A percentile compares a stretch with the other conserved stretches of the same genome.
Evolutionary conservation across 2,113 vertebrate species (phyloP).

Genomic region (Nothoprocta pentlandii): DNA sequence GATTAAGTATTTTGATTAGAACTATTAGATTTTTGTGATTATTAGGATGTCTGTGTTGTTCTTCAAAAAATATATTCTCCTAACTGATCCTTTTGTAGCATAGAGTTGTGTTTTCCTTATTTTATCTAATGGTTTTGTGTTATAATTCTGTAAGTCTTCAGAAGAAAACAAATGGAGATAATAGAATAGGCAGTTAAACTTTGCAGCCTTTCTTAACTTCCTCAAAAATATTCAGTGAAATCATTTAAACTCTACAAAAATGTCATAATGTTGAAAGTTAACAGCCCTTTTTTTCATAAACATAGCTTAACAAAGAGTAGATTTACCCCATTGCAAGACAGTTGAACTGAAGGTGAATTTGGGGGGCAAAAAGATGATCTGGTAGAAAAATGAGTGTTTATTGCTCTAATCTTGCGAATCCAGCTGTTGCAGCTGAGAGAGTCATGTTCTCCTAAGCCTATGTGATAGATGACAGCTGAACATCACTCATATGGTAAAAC

Average conservation of each 20-base stretch:
- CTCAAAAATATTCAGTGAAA: not conserved
- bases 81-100: not conserved
- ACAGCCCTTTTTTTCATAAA: not conserved
- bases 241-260: not conserved
- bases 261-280: not conserved
- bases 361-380: not conserved
- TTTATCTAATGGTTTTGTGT: not conserved
- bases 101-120: not conserved
- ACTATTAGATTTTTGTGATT: not conserved
- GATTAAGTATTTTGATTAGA: not conserved
- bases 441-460: slow-evolving; percentile 31
- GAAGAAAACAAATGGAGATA: not conserved
- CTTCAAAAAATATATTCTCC: not conserved
- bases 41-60: not conserved
- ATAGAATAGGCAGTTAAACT: slow-evolving; percentile 1
- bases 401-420: slow-evolving; percentile 34
- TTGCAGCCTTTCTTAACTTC: not conserved
- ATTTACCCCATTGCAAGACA: not conserved
- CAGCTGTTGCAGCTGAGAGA: slow-evolving; percentile 45
- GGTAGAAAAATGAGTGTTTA: slow-evolving; percentile 11
- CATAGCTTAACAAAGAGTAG: not conserved
- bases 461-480: slow-evolving; percentile 35
- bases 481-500: slow-evolving; percentile 5
- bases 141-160: not conserved
- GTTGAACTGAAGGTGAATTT: slow-evolving; percentile 5